phyloP scores from a whole-genome alignment of 1,140 invertebrate genomes.

The Drosophila nannoptera region DNA sequence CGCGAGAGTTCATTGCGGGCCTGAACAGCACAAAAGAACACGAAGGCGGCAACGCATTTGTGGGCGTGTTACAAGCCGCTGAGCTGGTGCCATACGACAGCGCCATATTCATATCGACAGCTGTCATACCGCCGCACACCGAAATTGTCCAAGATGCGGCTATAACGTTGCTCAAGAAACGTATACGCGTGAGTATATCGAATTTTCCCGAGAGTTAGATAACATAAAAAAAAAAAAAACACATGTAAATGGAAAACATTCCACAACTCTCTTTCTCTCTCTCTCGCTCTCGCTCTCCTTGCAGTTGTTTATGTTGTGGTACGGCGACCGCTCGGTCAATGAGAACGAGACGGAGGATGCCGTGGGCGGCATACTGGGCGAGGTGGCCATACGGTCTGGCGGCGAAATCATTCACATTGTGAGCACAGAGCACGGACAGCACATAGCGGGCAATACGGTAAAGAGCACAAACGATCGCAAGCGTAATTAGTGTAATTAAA shows the following conservation, averaged over 20 bases:
- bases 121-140: conserved; percentile 79
- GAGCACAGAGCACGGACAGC: conserved; percentile 72
- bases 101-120: conserved; percentile 81
- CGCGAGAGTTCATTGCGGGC: conserved; percentile 73
- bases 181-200: conserved; percentile 79
- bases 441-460: conserved; percentile 76
- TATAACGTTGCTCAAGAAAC: conserved; percentile 80
- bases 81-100: conserved; percentile 82
- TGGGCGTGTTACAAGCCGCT: conserved; percentile 77
- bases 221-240: neutral
- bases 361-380: conserved; percentile 69
- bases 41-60: conserved; percentile 71
- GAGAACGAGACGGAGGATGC: conserved; percentile 76
- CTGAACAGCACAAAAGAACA: conserved; percentile 75
- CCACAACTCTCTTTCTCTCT: neutral
- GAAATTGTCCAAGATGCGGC: conserved; percentile 80
- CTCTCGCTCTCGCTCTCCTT: conserved; percentile 29
- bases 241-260: too few relatives aligned
- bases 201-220: neutral
- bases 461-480: conserved; percentile 36
- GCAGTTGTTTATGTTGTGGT: conserved; percentile 73
- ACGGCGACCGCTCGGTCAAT: conserved; percentile 58
- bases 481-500: conserved; percentile 70
- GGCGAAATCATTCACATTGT: conserved; percentile 78
- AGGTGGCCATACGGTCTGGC: conserved; percentile 74